Conservation (phyloP, 2,113 vertebrate genomes). For the Myanophis thanlyinensis region DNA sequence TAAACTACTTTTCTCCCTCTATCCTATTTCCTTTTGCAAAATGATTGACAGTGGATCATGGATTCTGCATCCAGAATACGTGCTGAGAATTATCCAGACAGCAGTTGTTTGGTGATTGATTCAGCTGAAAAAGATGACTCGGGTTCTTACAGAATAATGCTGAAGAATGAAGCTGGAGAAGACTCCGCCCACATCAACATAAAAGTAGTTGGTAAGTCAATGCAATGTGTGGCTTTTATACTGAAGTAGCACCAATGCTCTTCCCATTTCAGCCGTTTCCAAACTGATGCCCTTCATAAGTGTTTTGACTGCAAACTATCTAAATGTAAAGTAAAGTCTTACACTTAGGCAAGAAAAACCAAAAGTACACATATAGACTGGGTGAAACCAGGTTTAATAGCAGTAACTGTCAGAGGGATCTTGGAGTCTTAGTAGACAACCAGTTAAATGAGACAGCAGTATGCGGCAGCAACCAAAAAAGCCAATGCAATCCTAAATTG, state of each 20-base stretch:
- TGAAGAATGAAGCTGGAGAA: constrained; percentile 97
- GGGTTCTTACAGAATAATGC: constrained; percentile 87
- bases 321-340: no score
- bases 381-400: no score
- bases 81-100: constrained; percentile 87
- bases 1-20: background rate
- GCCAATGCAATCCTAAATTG: no score
- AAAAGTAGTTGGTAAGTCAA: constrained; percentile 93
- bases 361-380: no score
- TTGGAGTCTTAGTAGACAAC: no score
- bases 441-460: no score
- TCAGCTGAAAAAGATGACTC: constrained; percentile 88
- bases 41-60: constrained; percentile 79
- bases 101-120: constrained; percentile 92
- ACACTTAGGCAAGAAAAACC: no score
- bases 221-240: background rate
- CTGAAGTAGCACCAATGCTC: background rate
- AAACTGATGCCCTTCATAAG: background rate
- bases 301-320: background rate
- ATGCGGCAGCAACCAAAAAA: no score
- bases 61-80: constrained; percentile 85
- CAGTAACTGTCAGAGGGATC: no score
- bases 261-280: background rate
- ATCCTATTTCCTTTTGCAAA: background rate
- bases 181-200: constrained; percentile 86